phyloP scores from a whole-genome alignment of 2,113 vertebrate genomes.

The Saccopteryx bilineata region DNA sequence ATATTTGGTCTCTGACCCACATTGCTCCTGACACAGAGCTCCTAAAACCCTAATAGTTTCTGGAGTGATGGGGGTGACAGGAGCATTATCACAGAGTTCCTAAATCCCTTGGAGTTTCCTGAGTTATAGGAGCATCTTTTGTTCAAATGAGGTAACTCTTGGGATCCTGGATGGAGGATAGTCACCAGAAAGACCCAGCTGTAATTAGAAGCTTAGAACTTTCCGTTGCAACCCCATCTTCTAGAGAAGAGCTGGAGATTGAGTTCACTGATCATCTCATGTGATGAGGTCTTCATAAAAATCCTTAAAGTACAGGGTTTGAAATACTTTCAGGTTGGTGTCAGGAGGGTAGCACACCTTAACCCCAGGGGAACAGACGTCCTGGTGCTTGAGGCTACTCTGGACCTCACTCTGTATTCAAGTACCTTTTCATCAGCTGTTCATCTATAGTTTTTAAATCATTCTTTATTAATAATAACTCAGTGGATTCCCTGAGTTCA shows the following conservation, averaged over 20 bases:
- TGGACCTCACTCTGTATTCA: not conserved
- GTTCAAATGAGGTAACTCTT: not conserved
- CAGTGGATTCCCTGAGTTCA: not conserved
- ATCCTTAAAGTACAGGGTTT: not conserved
- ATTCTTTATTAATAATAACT: not conserved
- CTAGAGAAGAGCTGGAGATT: not conserved
- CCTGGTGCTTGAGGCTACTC: not conserved
- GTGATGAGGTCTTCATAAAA: not conserved
- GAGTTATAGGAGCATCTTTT: not conserved
- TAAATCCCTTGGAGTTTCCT: not conserved
- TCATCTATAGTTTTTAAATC: not conserved
- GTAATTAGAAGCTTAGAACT: not conserved
- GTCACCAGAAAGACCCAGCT: not conserved
- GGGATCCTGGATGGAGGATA: not conserved
- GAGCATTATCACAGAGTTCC: not conserved
- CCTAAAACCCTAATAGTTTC: not conserved
- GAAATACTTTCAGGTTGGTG: not conserved
- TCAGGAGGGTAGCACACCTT: not conserved
- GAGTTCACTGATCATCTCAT: not conserved
- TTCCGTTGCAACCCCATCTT: not conserved
- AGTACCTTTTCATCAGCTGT: not conserved
- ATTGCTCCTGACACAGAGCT: not conserved
- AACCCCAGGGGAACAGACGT: not conserved
- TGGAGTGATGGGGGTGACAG: not conserved
- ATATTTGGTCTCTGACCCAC: not conserved